Evolutionary conservation across 2,113 vertebrate species (phyloP).

Genomic region (Xyrauchen texanus): DNA sequence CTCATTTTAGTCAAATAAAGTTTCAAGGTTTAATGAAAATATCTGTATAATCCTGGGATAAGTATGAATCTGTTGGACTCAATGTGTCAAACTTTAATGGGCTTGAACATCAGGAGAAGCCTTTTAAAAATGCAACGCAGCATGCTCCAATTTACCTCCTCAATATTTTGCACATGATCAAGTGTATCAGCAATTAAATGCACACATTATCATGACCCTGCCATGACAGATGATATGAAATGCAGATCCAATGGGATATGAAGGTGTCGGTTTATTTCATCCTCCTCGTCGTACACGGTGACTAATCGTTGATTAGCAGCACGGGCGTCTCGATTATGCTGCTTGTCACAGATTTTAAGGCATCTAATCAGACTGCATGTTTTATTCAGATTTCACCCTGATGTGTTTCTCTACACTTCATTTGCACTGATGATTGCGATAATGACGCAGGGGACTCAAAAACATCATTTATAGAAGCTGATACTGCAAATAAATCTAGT

Average conservation of each 20-base stretch:
- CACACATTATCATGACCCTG: slow-evolving; percentile 53
- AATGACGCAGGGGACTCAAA: slow-evolving; percentile 8
- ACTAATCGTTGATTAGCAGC: slow-evolving; percentile 47
- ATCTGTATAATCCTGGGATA: neutral
- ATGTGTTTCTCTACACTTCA: slow-evolving; percentile 37
- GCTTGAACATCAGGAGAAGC: slow-evolving; percentile 19
- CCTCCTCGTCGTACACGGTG: slow-evolving; percentile 20
- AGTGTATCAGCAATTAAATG: slow-evolving; percentile 56
- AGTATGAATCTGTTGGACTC: slow-evolving; percentile 2
- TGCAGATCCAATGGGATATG: slow-evolving; percentile 17
- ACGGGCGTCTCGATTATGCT: slow-evolving; percentile 37
- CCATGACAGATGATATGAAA: slow-evolving; percentile 27
- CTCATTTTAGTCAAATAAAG: too few species aligned
- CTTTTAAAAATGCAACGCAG: slow-evolving; percentile 46
- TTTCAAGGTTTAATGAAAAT: neutral
- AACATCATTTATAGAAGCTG: neutral
- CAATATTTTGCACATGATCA: slow-evolving; percentile 56
- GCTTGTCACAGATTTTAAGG: slow-evolving; percentile 48
- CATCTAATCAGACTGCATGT: slow-evolving; percentile 40
- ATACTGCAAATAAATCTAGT: too few species aligned
- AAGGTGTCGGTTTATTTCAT: slow-evolving; percentile 23
- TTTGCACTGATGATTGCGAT: slow-evolving; percentile 45
- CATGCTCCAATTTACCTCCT: slow-evolving; percentile 25
- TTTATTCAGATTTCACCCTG: slow-evolving; percentile 42
- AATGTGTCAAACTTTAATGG: slow-evolving; percentile 5